Base-by-base conservation (phyloP, 1,140 invertebrate species). In the Drosophila sp. region DNA sequence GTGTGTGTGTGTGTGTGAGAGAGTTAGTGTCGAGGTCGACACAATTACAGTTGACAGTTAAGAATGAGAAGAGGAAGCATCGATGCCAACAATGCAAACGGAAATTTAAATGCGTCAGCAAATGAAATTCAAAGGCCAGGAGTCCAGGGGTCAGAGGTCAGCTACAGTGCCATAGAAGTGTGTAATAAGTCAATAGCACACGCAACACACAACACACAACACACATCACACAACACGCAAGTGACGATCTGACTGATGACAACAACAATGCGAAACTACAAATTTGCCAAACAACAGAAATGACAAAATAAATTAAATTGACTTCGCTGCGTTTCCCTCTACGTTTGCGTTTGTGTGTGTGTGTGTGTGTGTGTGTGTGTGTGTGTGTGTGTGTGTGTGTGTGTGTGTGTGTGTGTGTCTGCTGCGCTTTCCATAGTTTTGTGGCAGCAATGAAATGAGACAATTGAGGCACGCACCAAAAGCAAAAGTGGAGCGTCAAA, bases 281-380 rank as follows among this genome's bases (percentile, higher is more conserved):
- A 76, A 76, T 78, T 73, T 73, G 75, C 32, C 80, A 77, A 84
- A 78, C 77, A 84, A 80, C 81, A 86, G 76, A 84, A 87, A 83
- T 87, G 81, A 76, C 82, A 86, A 86, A 86, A 86, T 86, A 86
- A 86, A 86, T 86, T 87, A 86, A 86, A 86, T 86, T 86, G 82
- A 86, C 82, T 86, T 75, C 57, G 69, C 70, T 66, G 64, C 59
- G 50, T 61, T 66, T 2, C 5, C 2, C 25, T n/a, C n/a, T n/a
- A 5, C 5, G 25, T 27, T 2, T 27, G 25, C 25, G 25, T 27
- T 2, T 27, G 25, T 27, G 25, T 27, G 21, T 56, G 53, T 7
- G 40, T 36, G 58, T 61, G 74, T 27, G 53, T 54, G 54, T 45
- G 56, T 41, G 32, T 16, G 43, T 29, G 25, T 18, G 54, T 11